Base-by-base conservation (phyloP, 92 coral and sea anemone genomes). In the Zoanthus sansibaricus region DNA sequence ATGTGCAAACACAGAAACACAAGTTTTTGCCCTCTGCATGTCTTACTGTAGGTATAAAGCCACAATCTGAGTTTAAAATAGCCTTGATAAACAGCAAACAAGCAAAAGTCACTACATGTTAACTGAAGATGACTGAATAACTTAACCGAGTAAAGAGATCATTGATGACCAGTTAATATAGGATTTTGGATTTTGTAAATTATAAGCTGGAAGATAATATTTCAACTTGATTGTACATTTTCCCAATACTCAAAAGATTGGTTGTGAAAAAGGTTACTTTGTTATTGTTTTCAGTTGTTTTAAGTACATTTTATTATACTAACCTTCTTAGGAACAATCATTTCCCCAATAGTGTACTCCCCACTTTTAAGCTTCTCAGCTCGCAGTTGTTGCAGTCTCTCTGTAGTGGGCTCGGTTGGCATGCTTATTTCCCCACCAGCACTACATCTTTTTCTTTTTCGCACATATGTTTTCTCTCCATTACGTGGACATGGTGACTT, bases 391-490 rank as follows among this genome's bases (percentile, higher is more conserved):
- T 59, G 72, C 14, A 71, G 83, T 30, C 46, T 86, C 51, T 83
- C 82, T 46, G 69, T 79, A 70, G 17, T 61, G 12, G 84, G 84
- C 70, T 91, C 94, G n/a, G 82, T 78, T 5, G 95, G 88, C 17
- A 92, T 71, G 56, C 86, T 89, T 16, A 86, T 89, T 72, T 92
- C 95, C 8, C 95, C 95, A 14, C 95, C 91, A 10, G 44, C 86
- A 33, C 91, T 86, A 79, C 86, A 83, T 17, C 90, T 77, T 66
- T 89, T 92, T 71, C 87, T 89, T 62, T 92, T 78, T 79, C 94
- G 70, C 32, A 90, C 71, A 14, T 37, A 31, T 45, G 31, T 49
- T 59, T 75, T 68, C 62, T n/a, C 86, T 58, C 18, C 72, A 32
- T 5, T 70, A 56, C 77, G 42, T 25, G 33, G 67, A 16, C 75